Conservation (phyloP, 2,797 vertebrate species). For the Orientallactaga sibirica region DNA sequence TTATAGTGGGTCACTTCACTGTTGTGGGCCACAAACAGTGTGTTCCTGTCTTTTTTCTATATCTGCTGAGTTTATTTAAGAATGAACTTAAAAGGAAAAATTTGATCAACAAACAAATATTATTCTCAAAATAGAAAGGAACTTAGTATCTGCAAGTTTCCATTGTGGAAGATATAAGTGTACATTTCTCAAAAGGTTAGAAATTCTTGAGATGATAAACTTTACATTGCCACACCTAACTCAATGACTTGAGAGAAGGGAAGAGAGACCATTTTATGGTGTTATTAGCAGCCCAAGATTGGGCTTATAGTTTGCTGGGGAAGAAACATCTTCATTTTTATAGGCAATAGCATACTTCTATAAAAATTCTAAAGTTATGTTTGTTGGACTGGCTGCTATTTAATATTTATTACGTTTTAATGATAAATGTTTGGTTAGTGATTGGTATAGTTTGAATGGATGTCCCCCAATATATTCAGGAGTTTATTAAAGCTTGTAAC, state of each 20-base stretch:
- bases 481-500: too few relatives aligned
- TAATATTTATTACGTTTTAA: conserved; percentile 62
- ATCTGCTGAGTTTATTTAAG: conserved; percentile 49
- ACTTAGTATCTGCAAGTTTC: neutral
- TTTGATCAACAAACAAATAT: conserved; percentile 41
- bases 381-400: neutral
- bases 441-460: too few relatives aligned
- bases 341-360: neutral
- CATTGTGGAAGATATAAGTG: neutral
- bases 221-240: neutral
- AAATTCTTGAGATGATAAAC: conserved; percentile 26
- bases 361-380: neutral
- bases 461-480: too few relatives aligned
- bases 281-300: neutral
- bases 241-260: conserved; percentile 22
- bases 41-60: neutral
- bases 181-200: neutral
- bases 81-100: conserved; percentile 40
- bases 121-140: conserved; percentile 50
- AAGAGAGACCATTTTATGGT: neutral
- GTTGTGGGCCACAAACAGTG: neutral
- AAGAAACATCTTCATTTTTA: neutral
- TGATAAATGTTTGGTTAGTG: conserved; percentile 13
- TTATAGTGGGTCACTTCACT: neutral
- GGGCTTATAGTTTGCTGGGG: neutral